Conservation (phyloP, 2,797 vertebrate genomes). For the Trachurus trachurus region DNA sequence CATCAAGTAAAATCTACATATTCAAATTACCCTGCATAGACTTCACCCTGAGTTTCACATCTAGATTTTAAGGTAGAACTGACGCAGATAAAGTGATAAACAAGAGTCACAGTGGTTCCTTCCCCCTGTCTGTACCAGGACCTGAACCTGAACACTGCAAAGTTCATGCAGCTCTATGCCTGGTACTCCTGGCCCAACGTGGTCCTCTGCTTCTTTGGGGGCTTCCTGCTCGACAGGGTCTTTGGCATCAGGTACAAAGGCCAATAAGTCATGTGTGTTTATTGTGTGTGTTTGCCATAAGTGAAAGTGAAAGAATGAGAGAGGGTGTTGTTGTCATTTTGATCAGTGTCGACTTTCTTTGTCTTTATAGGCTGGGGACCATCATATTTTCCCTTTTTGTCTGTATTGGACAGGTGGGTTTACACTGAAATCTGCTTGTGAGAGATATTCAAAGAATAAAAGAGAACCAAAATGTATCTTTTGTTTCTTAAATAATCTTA, state of each 20-base stretch:
- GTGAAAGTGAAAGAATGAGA: conserved; percentile 30
- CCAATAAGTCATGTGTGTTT: neutral
- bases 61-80: neutral
- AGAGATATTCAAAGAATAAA: neutral
- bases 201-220: conserved; percentile 96
- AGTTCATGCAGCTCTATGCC: conserved; percentile 96
- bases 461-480: neutral
- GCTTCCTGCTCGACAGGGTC: conserved; percentile 94
- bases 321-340: neutral
- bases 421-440: neutral
- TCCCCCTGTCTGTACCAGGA: conserved; percentile 82
- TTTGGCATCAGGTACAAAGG: conserved; percentile 94
- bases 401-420: conserved; percentile 92
- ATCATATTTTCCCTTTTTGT: conserved; percentile 95
- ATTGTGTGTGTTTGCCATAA: neutral
- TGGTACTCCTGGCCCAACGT: conserved; percentile 99
- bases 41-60: neutral
- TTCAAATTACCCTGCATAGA: neutral
- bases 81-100: neutral
- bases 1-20: neutral
- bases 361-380: conserved; percentile 89
- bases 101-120: neutral
- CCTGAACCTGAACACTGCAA: conserved; percentile 91
- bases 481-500: neutral
- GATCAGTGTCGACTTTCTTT: fast-evolving